phyloP scores from a whole-genome alignment of 2,797 vertebrate genomes.

The Cuculus canorus region DNA sequence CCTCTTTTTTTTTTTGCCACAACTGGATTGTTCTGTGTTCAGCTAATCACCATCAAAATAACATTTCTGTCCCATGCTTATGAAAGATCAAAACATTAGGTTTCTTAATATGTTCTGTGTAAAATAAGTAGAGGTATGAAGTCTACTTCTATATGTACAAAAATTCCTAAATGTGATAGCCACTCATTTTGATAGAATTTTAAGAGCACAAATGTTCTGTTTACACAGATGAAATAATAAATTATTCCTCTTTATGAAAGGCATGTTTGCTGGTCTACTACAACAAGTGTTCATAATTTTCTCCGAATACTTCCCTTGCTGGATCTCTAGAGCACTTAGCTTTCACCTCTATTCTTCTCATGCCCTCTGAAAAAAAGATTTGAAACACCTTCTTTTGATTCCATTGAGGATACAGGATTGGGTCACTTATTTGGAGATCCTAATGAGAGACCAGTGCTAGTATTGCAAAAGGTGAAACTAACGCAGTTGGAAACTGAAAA shows the following conservation, averaged over 20 bases:
- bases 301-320: neutral
- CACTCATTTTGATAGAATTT: neutral
- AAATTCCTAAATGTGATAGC: neutral
- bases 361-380: neutral
- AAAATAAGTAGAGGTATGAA: neutral
- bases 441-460: neutral
- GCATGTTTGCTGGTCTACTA: neutral
- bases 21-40: neutral
- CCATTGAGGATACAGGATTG: neutral
- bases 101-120: neutral
- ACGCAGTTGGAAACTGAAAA: neutral
- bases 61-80: neutral
- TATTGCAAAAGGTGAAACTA: neutral
- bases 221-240: neutral
- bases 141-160: neutral
- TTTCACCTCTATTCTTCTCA: neutral
- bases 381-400: neutral
- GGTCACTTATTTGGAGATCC: neutral
- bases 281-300: neutral
- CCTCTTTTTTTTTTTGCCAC: neutral
- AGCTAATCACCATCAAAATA: neutral
- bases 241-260: neutral
- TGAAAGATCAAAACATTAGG: neutral
- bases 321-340: neutral
- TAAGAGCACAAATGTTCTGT: neutral